Evolutionary conservation across 2,888 invertebrate genomes (phyloP), one percentile per base, ranked within the genome.

Genomic region (Melanargia galathea): DNA sequence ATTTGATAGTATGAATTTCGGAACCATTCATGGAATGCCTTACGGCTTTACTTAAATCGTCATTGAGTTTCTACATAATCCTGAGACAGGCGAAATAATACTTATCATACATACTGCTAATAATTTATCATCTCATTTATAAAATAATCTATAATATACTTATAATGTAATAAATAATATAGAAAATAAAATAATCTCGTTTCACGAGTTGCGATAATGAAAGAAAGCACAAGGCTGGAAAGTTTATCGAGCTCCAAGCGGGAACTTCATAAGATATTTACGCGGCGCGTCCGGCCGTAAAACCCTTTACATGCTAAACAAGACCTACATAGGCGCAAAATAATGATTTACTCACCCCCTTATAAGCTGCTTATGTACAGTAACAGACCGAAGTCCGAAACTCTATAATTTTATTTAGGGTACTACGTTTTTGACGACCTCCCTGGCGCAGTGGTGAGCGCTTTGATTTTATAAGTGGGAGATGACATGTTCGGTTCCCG

Each of bases 251-350:
- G 56, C 60, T 59, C 62, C 52, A 62, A 66, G 63, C 60, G 48
- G 55, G 60, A 69, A 75, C 70, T 69, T 73, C 76, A 78, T 78
- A 76, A 76, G 72, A 76, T 74, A 78, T 75, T 73, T 75, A 79
- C 73, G 72, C 66, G 70, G 72, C 64, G 72, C 66, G 63, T 70
- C 70, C 69, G 74, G 73, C 73, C 72, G 71, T 71, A 72, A 73
- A 79, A 76, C 79, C 77, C 74, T 81, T 79, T 76, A 77, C 80
- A 82, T 81, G 80, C 75, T 77, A 81, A 82, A 73, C 72, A 65
- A 73, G 74, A 75, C 73, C 78, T 79, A 70, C 76, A 73, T 72
- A 73, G 64, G 71, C 70, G 69, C 78, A 77, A 79, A 35, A 80
- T 76, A 73, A 78, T 76, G 73, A 76, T 78, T 79, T 73, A 73